Conservation (phyloP, 2,113 vertebrate species). For the Xyrauchen texanus region DNA sequence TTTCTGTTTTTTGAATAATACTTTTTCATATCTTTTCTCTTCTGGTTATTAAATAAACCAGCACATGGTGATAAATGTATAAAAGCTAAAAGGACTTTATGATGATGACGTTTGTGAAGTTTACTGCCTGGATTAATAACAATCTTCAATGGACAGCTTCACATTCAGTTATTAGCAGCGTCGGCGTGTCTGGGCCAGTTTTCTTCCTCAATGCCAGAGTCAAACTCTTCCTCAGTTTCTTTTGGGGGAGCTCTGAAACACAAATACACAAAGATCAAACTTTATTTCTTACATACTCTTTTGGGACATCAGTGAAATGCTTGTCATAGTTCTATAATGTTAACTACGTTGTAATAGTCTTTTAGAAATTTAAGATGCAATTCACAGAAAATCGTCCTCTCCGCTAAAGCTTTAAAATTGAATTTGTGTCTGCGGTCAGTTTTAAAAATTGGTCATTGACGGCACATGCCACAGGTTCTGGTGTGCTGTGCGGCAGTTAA, state of each 20-base stretch:
- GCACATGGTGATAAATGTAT: constrained; percentile 50
- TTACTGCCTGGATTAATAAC: constrained; percentile 26
- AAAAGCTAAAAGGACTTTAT: constrained; percentile 23
- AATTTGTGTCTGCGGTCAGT: too few relatives aligned
- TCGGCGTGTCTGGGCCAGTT: constrained; percentile 95
- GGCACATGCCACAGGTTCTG: too few relatives aligned
- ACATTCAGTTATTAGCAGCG: constrained; percentile 88
- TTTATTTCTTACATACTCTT: background rate
- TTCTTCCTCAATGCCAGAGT: constrained; percentile 93
- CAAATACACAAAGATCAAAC: background rate
- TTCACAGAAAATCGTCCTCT: too few relatives aligned
- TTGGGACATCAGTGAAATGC: background rate
- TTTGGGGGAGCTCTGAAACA: constrained; percentile 83
- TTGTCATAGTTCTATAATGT: too few relatives aligned
- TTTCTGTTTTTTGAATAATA: background rate
- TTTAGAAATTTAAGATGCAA: too few relatives aligned
- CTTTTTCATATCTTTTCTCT: constrained; percentile 22
- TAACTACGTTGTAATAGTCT: too few relatives aligned
- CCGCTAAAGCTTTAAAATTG: too few relatives aligned
- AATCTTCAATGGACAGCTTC: background rate
- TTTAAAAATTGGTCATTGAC: too few relatives aligned
- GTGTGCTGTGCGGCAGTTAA: too few relatives aligned
- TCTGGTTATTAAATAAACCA: constrained; percentile 24
- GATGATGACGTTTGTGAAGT: background rate
- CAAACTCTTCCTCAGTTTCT: constrained; percentile 91